Evolutionary conservation across 2,797 vertebrate species (phyloP), one percentile per base, ranked within the genome.

Genomic region (Halcyon smyrnensis): DNA sequence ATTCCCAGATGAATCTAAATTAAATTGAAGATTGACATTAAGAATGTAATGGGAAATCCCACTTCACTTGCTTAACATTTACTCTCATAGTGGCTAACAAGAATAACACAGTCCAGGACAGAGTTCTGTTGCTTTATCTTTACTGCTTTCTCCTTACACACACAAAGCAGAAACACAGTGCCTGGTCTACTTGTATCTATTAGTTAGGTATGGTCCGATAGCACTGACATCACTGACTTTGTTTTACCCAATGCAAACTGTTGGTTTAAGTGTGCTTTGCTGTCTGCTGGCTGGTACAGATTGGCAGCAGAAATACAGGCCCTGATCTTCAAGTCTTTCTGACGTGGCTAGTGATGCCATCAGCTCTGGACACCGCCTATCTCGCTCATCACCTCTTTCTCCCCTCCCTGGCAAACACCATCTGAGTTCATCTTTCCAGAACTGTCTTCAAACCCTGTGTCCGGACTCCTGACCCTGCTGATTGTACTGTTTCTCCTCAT

Each of bases 31-130:
- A 32, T 54, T 87, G 68, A 69, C 37, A 86, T 81, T 75, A 91
- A 85, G 76, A 81, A 84, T 76, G 46, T 56, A 87, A 91, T 73
- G 43, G 65, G 82, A 87, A 96, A 93, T 92, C 79, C 53, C 87
- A 45, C 46, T 73, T 75, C 51, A 51, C 53, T 73, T 56, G 28
- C 39, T 81, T 96, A 88, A 62, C 62, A 76, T 85, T 92, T 92
- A 90, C 51, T 71, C 28, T 89, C 23, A 57, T 18, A 10, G 41
- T 21, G 54, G 45, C 50, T 79, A 59, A 86, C 79, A 78, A 57
- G 19, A 87, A 34, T 48, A 84, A 87, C 69, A 53, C 9, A 54
- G 32, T 60, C 19, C 36, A 21, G 51, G 45, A 77, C 13, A 69
- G 63, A 89, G 12, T 74, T 90, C 45, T 93, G 60, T n/a, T 67